Evolutionary conservation across 2,797 vertebrate species (phyloP), one percentile per base, ranked within the genome.

Genomic region (Brachyalestes nurse): DNA sequence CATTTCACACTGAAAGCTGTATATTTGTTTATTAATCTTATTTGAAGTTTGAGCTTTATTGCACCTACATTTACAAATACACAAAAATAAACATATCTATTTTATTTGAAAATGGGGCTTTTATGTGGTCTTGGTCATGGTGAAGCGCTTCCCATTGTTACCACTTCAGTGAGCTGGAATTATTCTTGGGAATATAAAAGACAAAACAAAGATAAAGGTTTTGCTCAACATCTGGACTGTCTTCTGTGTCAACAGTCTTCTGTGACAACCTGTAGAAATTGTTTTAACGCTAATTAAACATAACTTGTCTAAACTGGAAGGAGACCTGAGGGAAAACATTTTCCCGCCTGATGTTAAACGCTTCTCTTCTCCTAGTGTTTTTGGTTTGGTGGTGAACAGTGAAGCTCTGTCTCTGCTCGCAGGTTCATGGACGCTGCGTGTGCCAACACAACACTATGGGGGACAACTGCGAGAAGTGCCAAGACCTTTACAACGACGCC

Each of bases 371-470:
- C 10, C 1, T 47, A 47, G 10, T 10, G 8, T 4, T 47, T 7
- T 49, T 14, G 10, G 16, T 72, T 53, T 10, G 1, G 23, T 17
- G 17, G 6, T 73, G 60, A 72, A 61, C 4, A 53, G 17, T 57
- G 21, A 45, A 60, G 23, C 25, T 70, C n/a, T 70, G 40, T 61
- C 19, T 85, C 78, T 73, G 23, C 72, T 72, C 14, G 3, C 89
- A 97, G 97, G 94, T 97, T 73, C 95, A 97, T 0, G 94, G 96
- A 13, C 91, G 64, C 49, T 97, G 97, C 83, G 72, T 96, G 72
- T 98, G 96, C 87, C 93, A 93, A 57, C 96, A 97, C 86, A 95
- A 97, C 79, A 97, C 96, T 0, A 94, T 92, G 0, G 96, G 96
- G 47, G 88, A 89, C 0, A 95, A 97, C 90, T 97, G 97, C 82